A percentile compares a stretch with the other conserved stretches of the same genome.
Evolutionary conservation across 1,140 invertebrate genomes (phyloP).

Genomic region (Caerostris darwini): DNA sequence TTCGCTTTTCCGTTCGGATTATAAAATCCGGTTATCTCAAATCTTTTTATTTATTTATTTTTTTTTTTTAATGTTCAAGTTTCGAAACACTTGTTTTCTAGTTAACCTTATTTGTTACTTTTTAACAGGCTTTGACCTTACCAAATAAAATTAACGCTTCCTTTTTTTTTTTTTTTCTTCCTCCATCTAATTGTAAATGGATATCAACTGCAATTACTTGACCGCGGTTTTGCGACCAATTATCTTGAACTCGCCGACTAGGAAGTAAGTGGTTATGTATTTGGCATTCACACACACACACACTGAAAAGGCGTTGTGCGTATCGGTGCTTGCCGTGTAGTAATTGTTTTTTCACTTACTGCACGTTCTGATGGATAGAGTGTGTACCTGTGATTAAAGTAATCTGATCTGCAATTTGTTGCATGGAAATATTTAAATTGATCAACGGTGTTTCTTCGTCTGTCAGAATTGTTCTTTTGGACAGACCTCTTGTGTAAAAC

Average conservation of each 20-base stretch:
- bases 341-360: slow-evolving; percentile 27
- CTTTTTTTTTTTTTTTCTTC: neutral
- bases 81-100: slow-evolving; percentile 12
- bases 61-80: slow-evolving; percentile 14
- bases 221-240: slow-evolving; percentile 39
- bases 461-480: neutral
- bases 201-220: slow-evolving; percentile 23
- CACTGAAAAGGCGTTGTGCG: slow-evolving; percentile 22
- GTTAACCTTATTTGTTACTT: slow-evolving; percentile 3
- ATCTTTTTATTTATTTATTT: too few species aligned
- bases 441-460: neutral
- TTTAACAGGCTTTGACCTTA: neutral
- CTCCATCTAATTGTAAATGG: neutral
- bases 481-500: neutral
- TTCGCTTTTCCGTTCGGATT: neutral
- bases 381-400: neutral
- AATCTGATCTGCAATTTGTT: slow-evolving; percentile 26
- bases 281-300: slow-evolving; percentile 11
- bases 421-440: slow-evolving; percentile 16
- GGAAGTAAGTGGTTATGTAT: neutral
- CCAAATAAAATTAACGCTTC: slow-evolving; percentile 43
- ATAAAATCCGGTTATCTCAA: slow-evolving; percentile 26
- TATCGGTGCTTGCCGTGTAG: slow-evolving; percentile 17
- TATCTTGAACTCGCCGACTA: slow-evolving; percentile 12
- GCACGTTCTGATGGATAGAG: slow-evolving; percentile 10